Evolutionary conservation across 2,113 vertebrate genomes (phyloP).

Genomic region (Ageneiosus marmoratus): DNA sequence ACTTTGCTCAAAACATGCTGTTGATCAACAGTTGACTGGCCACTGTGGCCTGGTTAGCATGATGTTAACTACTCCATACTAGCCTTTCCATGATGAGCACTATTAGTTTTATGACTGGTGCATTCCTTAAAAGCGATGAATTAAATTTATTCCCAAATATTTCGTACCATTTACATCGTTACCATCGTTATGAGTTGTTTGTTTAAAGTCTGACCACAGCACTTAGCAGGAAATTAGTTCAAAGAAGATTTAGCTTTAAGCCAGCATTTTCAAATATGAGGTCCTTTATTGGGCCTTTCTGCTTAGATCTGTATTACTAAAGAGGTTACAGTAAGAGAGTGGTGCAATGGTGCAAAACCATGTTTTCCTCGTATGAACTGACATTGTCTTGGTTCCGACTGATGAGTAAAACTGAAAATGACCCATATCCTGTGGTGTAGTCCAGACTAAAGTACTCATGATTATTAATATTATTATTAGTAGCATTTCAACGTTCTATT

Average conservation of each 20-base stretch:
- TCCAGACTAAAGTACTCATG: not conserved
- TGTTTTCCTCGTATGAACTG: not conserved
- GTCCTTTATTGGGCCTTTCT: not conserved
- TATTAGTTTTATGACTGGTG: constrained; percentile 2
- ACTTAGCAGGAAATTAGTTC: not conserved
- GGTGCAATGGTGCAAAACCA: not conserved
- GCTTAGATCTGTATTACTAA: not conserved
- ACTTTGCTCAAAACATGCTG: not conserved
- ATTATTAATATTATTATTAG: not conserved
- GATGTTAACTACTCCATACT: constrained; percentile 11
- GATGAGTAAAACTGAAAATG: not conserved
- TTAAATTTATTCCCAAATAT: not conserved
- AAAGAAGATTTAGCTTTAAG: not conserved
- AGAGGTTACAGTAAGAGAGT: not conserved
- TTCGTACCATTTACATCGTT: not conserved
- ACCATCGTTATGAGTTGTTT: not conserved
- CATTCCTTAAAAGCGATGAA: constrained; percentile 28
- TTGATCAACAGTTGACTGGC: not conserved
- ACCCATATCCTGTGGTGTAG: constrained; percentile 10
- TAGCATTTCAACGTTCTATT: not conserved
- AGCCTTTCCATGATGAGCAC: constrained; percentile 14
- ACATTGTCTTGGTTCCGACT: not conserved
- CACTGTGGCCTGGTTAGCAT: constrained; percentile 17
- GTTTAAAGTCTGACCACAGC: not conserved
- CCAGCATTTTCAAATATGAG: not conserved